Evolutionary conservation across 2,888 invertebrate genomes (phyloP).

Genomic region (Mesochorus sp.): DNA sequence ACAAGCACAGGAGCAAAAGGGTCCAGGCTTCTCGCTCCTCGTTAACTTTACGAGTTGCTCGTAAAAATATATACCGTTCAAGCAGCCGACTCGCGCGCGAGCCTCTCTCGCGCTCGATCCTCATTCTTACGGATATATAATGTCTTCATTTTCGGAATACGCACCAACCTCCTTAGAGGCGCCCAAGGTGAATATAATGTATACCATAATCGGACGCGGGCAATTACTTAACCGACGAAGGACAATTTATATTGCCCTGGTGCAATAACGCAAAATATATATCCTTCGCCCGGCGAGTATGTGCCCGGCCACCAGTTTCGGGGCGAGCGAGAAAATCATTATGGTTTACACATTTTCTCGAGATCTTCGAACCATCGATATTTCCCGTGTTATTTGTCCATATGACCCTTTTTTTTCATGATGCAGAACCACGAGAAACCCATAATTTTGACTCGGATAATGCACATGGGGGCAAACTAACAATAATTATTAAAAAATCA

Average conservation of each 20-base stretch:
- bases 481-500: too few relatives aligned
- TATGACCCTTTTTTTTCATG: too few relatives aligned
- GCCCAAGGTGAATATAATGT: conserved; percentile 78
- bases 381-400: too few relatives aligned
- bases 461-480: too few relatives aligned
- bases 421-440: too few relatives aligned
- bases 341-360: neutral
- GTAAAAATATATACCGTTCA: conserved; percentile 82
- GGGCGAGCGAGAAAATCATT: neutral
- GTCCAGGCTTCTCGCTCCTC: conserved; percentile 73
- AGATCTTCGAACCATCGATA: too few relatives aligned
- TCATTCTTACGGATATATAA: conserved; percentile 70
- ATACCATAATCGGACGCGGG: conserved; percentile 79
- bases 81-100: conserved; percentile 62
- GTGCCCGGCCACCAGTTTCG: conserved; percentile 11
- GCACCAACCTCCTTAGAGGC: conserved; percentile 74
- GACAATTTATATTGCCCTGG: conserved; percentile 74
- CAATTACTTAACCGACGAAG: conserved; percentile 79
- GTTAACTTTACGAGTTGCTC: conserved; percentile 82
- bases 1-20: conserved; percentile 44
- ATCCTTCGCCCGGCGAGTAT: neutral
- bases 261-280: conserved; percentile 2
- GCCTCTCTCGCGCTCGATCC: conserved; percentile 47
- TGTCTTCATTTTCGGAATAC: conserved; percentile 80
- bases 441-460: too few relatives aligned